Evolutionary conservation across 2,888 invertebrate genomes (phyloP), one percentile per base, ranked within the genome.

Genomic region (Abscondita cerata): DNA sequence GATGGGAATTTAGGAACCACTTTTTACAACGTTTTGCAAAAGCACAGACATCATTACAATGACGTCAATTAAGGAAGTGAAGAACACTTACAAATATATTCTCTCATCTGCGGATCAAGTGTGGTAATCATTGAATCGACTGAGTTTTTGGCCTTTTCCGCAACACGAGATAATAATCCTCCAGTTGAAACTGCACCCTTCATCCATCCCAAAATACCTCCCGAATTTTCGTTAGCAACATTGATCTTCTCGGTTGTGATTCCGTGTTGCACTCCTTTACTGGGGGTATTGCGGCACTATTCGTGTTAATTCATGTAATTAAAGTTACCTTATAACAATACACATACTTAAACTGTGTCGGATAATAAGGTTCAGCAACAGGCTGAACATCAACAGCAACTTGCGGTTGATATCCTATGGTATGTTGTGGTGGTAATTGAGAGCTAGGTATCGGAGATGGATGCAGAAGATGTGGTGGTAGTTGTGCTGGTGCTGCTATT

Each of bases 81-180:
- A 31, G 25, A 18, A 34, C 11, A 86, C 89, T 85, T 83, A 93
- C 93, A 87, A 68, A 93, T 86, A 74, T 91, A 90, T 80, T 93
- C 92, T 76, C 89, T 90, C 94, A 94, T 95, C 78, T 94, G 93
- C 12, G 94, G 94, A 78, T 95, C 94, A 18, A 95, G 81, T 6
- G 93, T 93, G 8, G 93, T 93, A 54, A 95, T 92, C 85, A 95
- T 89, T 0, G 90, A 87, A 76, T 93, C 93, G 0, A 94, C 89
- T 0, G 92, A 92, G 73, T 83, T 91, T 82, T 91, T 90, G 0
- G 90, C 90, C 70, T 88, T 89, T 73, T 90, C 90, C 0, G 90
- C 90, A 8, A 91, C 89, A 72, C 86, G 85, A 48, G 86, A 87
- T 31, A 90, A 77, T 0, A 90, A 81, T 4, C 87, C 87, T 4